Evolutionary conservation across 2,888 invertebrate genomes (phyloP).

Genomic region (Nysson spinosus): DNA sequence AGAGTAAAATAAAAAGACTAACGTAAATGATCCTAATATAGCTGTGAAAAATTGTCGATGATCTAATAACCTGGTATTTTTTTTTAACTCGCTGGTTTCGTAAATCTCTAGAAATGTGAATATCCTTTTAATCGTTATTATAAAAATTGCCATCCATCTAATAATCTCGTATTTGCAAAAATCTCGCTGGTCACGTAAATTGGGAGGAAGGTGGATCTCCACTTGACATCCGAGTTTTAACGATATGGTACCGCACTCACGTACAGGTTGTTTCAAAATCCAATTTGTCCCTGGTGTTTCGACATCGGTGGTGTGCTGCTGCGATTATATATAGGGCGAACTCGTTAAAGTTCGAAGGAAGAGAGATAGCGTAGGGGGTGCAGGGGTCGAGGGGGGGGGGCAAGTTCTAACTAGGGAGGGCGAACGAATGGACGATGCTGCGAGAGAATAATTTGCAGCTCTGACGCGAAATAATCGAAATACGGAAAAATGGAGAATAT

Average conservation of each 20-base stretch:
- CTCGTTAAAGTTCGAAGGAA: conserved; percentile 51
- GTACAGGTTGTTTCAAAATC: conserved; percentile 52
- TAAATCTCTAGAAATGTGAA: no score
- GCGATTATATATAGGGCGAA: conserved; percentile 48
- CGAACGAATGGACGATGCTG: not conserved
- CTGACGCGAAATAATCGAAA: conserved; percentile 36
- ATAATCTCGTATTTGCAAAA: no score
- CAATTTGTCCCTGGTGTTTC: conserved; percentile 52
- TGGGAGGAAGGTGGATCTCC: no score
- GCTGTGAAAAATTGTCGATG: no score
- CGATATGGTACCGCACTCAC: conserved; percentile 46
- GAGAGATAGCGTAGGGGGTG: not conserved
- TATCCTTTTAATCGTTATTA: no score
- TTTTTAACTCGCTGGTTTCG: no score
- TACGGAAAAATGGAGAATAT: conserved; percentile 32
- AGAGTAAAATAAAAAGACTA: no score
- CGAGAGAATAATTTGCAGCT: conserved; percentile 30
- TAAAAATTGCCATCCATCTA: no score
- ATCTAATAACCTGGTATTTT: no score
- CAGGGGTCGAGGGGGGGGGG: not conserved
- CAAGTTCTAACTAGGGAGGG: not conserved
- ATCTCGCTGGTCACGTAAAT: no score
- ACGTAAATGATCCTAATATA: no score
- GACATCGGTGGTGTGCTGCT: conserved; percentile 25
- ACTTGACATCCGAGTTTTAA: no score